Conservation (phyloP, 1,140 invertebrate genomes). For the Drosophila melanica region DNA sequence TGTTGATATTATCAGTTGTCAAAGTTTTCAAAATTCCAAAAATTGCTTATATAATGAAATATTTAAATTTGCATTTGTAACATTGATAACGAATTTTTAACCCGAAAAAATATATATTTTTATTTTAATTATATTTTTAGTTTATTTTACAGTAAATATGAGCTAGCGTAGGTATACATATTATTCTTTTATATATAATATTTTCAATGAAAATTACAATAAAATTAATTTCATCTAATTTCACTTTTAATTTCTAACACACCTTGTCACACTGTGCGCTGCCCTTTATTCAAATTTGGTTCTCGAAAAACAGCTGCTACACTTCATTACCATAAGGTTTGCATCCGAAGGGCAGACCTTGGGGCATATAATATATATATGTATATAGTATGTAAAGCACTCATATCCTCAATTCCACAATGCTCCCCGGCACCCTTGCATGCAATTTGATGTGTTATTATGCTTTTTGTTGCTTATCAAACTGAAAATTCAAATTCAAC, state of each 20-base stretch:
- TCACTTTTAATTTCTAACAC: not conserved
- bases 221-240: not conserved
- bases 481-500: conserved; percentile 82
- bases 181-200: too few relatives aligned
- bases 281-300: conserved; percentile 64
- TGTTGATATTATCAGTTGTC: not conserved
- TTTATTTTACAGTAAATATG: too few relatives aligned
- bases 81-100: too few relatives aligned
- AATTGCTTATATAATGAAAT: too few relatives aligned
- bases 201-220: too few relatives aligned
- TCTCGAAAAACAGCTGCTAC: conserved; percentile 77
- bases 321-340: conserved; percentile 81
- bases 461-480: conserved; percentile 80
- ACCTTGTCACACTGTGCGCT: conserved; percentile 38
- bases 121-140: too few relatives aligned
- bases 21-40: too few relatives aligned
- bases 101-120: too few relatives aligned
- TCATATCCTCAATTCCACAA: conserved; percentile 18
- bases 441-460: conserved; percentile 81
- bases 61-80: too few relatives aligned
- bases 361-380: conserved; percentile 14
- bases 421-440: conserved; percentile 2
- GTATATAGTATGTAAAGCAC: conserved; percentile 15
- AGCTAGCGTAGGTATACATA: too few relatives aligned
- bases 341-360: conserved; percentile 52